Conservation (phyloP, 2,888 invertebrate species). For the Microplitis deprimator region DNA sequence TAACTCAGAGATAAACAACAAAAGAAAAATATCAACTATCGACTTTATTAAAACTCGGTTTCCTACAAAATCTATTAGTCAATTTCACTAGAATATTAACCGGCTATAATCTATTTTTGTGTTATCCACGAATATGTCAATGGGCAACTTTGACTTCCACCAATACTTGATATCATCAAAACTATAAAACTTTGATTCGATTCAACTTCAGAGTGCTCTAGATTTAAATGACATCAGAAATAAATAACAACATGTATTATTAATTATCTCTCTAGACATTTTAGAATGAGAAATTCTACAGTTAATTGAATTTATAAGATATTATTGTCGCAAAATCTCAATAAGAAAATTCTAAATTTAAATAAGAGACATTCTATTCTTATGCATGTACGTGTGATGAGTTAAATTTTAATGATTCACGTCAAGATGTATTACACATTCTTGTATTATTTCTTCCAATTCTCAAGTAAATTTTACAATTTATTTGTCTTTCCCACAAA, state of each 20-base stretch:
- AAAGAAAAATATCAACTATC: too few species aligned
- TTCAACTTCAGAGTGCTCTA: background rate
- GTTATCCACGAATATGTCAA: too few species aligned
- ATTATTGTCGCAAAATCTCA: background rate
- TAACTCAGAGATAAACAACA: too few species aligned
- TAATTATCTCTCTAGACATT: background rate
- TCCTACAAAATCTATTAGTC: too few species aligned
- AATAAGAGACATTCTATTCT: background rate
- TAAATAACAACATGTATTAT: background rate
- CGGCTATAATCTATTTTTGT: too few species aligned
- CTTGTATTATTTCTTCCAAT: background rate
- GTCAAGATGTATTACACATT: background rate
- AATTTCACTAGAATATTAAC: too few species aligned
- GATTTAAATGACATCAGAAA: background rate
- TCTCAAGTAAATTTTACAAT: background rate
- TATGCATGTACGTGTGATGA: background rate
- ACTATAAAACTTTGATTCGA: background rate
- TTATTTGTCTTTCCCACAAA: background rate
- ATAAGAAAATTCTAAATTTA: background rate
- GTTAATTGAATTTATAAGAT: background rate
- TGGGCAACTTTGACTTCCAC: too few species aligned
- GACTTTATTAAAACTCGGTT: too few species aligned
- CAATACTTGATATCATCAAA: too few species aligned
- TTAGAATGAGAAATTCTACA: background rate
- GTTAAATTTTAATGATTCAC: background rate